These are phyloP conservation scores for Lasaia peninsularis DNA, from an alignment of 1,140 invertebrate species.

Conservation along the genomic window DNA sequence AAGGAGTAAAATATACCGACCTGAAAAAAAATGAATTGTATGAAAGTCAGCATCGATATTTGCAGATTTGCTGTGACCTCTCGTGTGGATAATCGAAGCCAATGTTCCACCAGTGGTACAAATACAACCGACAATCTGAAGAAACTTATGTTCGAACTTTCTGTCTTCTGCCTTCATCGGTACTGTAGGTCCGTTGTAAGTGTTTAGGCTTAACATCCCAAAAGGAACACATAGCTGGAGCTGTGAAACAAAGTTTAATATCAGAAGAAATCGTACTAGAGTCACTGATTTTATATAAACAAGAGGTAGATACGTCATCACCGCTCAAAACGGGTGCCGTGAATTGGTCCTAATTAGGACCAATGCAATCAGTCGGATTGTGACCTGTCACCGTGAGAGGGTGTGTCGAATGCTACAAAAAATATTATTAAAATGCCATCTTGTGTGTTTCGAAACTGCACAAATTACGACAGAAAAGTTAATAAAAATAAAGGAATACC, in stretches of 20 bases:
- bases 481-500: too few species aligned
- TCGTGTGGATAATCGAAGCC: constrained; percentile 5
- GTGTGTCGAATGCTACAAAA: too few species aligned
- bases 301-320: too few species aligned
- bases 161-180: constrained; percentile 29
- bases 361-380: too few species aligned
- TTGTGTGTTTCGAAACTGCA: too few species aligned
- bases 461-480: too few species aligned
- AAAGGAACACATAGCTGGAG: constrained; percentile 41
- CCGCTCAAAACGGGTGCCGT: too few species aligned
- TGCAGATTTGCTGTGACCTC: not conserved
- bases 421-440: too few species aligned
- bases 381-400: too few species aligned
- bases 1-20: too few species aligned
- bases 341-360: too few species aligned
- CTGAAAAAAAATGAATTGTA: constrained; percentile 21
- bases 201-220: constrained; percentile 37
- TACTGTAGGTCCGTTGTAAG: constrained; percentile 32
- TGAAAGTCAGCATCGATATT: constrained; percentile 12
- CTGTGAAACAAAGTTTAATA: constrained; percentile 24
- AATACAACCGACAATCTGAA: constrained; percentile 26
- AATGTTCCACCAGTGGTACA: constrained; percentile 20
- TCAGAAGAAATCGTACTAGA: not conserved
- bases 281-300: too few species aligned
- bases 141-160: constrained; percentile 35